A percentile compares a stretch with the other conserved stretches of the same genome.
Evolutionary conservation across 30 jellyfish, hydroid and myxozoan genomes (phyloP).

Genomic region (Turritopsis dohrnii): DNA sequence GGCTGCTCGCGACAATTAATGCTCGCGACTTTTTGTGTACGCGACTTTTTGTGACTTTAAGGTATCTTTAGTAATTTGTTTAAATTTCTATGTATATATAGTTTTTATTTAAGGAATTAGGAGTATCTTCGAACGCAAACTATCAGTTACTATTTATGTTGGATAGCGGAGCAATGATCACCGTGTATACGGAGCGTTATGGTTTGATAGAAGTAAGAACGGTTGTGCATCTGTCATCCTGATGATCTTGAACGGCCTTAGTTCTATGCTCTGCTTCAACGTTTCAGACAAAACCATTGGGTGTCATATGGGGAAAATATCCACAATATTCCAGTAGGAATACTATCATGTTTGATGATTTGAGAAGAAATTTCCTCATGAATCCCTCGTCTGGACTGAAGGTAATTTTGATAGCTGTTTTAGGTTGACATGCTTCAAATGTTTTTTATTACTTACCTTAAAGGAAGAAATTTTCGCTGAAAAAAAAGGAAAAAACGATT

Average conservation of each 20-base stretch:
- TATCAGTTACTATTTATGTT: conserved; percentile 78
- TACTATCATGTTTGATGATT: conserved; percentile 78
- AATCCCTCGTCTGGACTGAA: conserved; percentile 85
- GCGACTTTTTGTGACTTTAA: too few species aligned
- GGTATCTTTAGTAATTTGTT: too few species aligned
- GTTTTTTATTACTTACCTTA: too few species aligned
- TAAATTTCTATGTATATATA: not conserved
- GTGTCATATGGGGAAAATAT: conserved; percentile 96
- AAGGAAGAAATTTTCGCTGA: too few species aligned
- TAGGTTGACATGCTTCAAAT: too few species aligned
- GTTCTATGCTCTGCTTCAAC: not conserved
- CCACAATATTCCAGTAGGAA: conserved; percentile 65
- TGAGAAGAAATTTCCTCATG: conserved; percentile 88
- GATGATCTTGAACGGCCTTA: not conserved
- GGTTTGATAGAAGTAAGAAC: conserved; percentile 86
- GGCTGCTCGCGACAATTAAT: too few species aligned
- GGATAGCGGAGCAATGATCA: conserved; percentile 94
- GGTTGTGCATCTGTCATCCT: not conserved
- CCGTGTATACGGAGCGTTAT: conserved; percentile 72
- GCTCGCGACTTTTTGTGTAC: too few species aligned
- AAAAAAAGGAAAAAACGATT: too few species aligned
- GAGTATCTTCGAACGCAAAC: conserved; percentile 57
- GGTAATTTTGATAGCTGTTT: too few species aligned
- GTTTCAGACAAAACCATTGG: conserved; percentile 90
- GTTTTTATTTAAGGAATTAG: conserved; percentile 62